Base-by-base conservation (phyloP, 1,140 invertebrate species). In the Gonioctena quinquepunctata region DNA sequence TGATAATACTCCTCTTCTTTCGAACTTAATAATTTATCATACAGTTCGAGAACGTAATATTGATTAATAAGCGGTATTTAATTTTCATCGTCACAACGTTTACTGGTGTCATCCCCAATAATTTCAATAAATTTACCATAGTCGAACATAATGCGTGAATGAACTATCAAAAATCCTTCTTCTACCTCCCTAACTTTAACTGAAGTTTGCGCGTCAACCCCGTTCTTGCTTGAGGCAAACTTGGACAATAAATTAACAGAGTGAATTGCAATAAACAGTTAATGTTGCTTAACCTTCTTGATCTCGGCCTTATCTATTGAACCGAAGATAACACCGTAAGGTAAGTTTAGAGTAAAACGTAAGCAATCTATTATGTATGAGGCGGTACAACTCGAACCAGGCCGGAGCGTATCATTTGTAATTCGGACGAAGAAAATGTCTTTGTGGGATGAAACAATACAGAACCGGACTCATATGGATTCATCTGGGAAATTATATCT, bases 221-320 rank as follows among this genome's bases (percentile, higher is more conserved):
- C 5, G 13, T 42, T 42, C 33, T 2, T 11, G 33, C 8, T 42
- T 11, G 16, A n/a, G 33, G 33, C 13, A 42, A 42, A 66, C 63
- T 66, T 52, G 1, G 25, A 11, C 63, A 49, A 66, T 66, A 66
- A 66, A 66, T 66, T 56, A 66, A 28, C 48, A 16, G 68, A 65
- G 74, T 79, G 76, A 79, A 80, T 79, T 74, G 77, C 75, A 77
- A 80, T 79, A 80, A 81, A 81, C 80, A 81, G 80, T 81, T 82
- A 82, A 82, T 82, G 80, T 81, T 81, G 76, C 79, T 81, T 82
- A 81, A 82, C 80, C 80, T 81, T 72, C 65, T 79, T 78, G 80
- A 78, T 80, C 77, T 73, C 62, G 61, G 76, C 70, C 67, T 82
- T 82, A 82, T 82, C 80, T 75, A 69, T 63, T 63, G 74, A 76